Conservation (phyloP, 2,888 invertebrate genomes). For the Lycocerus yunnanus region DNA sequence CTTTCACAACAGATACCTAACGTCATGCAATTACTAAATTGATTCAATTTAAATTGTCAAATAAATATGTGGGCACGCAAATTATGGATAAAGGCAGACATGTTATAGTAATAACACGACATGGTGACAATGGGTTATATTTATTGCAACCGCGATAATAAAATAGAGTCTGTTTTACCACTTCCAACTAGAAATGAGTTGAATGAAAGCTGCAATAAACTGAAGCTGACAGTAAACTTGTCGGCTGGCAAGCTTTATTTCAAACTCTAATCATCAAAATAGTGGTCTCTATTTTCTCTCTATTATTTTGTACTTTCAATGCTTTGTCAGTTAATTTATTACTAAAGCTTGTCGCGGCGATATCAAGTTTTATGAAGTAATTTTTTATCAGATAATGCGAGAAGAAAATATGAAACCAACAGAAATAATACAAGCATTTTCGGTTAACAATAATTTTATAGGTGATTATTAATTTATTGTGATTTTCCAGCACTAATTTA, state of each 20-base stretch:
- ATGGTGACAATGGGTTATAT: conserved; percentile 16
- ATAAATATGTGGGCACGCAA: conserved; percentile 5
- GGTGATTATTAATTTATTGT: neutral
- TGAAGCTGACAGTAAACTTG: conserved; percentile 14
- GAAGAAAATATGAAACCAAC: neutral
- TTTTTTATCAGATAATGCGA: neutral
- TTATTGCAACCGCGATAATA: conserved; percentile 13
- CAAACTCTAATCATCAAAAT: conserved; percentile 11
- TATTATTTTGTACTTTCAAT: neutral
- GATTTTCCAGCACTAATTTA: neutral
- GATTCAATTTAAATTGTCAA: neutral
- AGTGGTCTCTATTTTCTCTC: neutral
- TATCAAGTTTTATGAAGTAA: neutral
- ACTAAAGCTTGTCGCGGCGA: neutral
- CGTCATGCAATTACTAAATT: neutral
- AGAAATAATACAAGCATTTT: too few species aligned
- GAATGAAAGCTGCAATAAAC: conserved; percentile 17
- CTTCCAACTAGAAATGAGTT: conserved; percentile 12
- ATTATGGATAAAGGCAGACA: conserved; percentile 12
- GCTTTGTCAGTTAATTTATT: neutral
- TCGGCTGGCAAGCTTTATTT: conserved; percentile 8
- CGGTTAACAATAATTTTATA: too few species aligned
- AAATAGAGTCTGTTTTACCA: conserved; percentile 16
- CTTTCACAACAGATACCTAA: neutral
- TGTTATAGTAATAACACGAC: conserved; percentile 16